Evolutionary conservation across 2,888 invertebrate species (phyloP).

Genomic region (Pterostichus niger): DNA sequence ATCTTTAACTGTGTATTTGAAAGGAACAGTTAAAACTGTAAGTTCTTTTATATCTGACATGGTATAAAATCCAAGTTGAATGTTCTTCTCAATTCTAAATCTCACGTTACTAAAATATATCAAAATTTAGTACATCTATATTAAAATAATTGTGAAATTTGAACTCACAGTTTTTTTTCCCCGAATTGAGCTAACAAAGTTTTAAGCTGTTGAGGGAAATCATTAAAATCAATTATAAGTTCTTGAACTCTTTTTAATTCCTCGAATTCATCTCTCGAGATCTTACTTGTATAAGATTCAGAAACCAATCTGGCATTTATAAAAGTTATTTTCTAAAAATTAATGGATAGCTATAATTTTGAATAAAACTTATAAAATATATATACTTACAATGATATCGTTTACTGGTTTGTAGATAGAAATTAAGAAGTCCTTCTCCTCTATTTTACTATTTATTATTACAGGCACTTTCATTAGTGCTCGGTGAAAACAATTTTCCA

Average conservation of each 20-base stretch:
- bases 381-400: slow-evolving; percentile 8
- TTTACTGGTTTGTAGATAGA: not conserved
- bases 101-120: slow-evolving; percentile 16
- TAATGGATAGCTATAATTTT: not conserved
- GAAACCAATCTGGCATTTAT: not conserved
- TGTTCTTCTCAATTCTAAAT: not conserved
- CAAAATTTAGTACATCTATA: not conserved
- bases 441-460: not conserved
- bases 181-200: not conserved
- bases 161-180: slow-evolving; percentile 15
- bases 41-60: slow-evolving; percentile 41
- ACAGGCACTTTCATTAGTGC: not conserved
- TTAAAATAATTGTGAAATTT: not conserved
- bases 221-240: slow-evolving; percentile 16
- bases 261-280: too few species aligned
- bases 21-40: slow-evolving; percentile 29
- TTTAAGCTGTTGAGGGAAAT: slow-evolving; percentile 14
- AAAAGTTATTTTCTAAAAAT: slow-evolving; percentile 44
- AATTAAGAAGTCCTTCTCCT: not conserved
- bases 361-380: not conserved
- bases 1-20: not conserved
- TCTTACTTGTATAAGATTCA: too few species aligned
- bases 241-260: too few species aligned
- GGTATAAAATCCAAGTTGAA: slow-evolving; percentile 26
- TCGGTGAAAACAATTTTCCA: not conserved